Base-by-base conservation (phyloP, 2,888 invertebrate genomes). In the Teleogryllus oceanicus region DNA sequence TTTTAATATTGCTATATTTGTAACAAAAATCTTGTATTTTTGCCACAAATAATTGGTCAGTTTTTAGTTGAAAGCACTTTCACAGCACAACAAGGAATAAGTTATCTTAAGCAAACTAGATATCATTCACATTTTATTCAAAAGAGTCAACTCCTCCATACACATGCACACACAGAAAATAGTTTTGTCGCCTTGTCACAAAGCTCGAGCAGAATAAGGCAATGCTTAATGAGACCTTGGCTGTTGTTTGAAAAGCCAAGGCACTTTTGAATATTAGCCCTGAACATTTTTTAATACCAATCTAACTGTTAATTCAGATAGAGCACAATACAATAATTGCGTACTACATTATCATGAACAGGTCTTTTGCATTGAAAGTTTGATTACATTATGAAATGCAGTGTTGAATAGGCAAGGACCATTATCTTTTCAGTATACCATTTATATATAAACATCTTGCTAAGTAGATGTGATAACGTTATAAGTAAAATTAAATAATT, bases 191-290 rank as follows among this genome's bases (percentile, higher is more conserved):
- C 81, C 81, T 76, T 62, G 62, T 62, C 74, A 13, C 76, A 80
- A 81, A 81, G 81, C 81, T 81, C 81, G 81, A 81, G 81, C 81
- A 80, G 74, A 75, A 78, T 81, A 81, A 81, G 81, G 81, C 81
- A 81, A 50, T 80, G 78, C 78, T 81, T 80, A 62, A 62, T 18
- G 62, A 18, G 13, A 62, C 62, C 62, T 62, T 62, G 62, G 62
- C 62, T 74, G 50, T 78, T 75, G 76, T 74, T 74, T 62, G 49
- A 80, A 50, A 78, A 78, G 75, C 75, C 76, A 62, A 78, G 78
- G 80, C 80, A 78, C 50, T 18, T 78, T 78, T 80, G 62, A 62
- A n/a, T 50, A 74, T 50, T 80, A 79, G 78, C 80, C 79, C 77
- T 80, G 77, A 77, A 77, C 77, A 77, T 20, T 77, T 76, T 77